phyloP scores from a whole-genome alignment of 2,888 invertebrate species.

The Diabrotica balteata region DNA sequence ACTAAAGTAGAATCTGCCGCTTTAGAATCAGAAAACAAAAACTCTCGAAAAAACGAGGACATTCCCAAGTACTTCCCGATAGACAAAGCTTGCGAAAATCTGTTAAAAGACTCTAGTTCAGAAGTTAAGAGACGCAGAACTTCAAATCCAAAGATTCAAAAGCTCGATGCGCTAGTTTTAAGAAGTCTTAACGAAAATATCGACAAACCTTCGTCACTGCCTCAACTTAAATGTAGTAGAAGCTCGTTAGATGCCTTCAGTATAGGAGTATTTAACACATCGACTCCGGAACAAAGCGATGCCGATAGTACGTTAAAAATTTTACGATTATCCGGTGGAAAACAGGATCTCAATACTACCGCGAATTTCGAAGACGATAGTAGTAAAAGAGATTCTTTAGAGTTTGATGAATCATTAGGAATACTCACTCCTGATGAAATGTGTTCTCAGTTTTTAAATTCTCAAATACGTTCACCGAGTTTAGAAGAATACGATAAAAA shows the following conservation, averaged over 20 bases:
- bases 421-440: constrained; percentile 90
- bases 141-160: constrained; percentile 32
- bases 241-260: constrained; percentile 22
- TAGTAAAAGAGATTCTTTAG: constrained; percentile 79
- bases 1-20: not conserved
- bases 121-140: constrained; percentile 44
- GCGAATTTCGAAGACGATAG: constrained; percentile 29
- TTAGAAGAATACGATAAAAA: constrained; percentile 39
- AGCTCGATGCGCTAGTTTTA: constrained; percentile 29
- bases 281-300: constrained; percentile 39
- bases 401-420: constrained; percentile 82
- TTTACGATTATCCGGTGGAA: constrained; percentile 27
- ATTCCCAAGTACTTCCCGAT: constrained; percentile 4
- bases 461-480: constrained; percentile 36
- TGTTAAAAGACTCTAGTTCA: constrained; percentile 36
- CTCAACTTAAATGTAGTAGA: constrained; percentile 34
- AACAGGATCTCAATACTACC: constrained; percentile 18
- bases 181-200: constrained; percentile 30
- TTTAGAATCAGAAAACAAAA: not conserved
- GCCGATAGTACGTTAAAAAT: constrained; percentile 34
- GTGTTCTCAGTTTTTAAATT: constrained; percentile 59
- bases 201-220: constrained; percentile 44
- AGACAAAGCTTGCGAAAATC: constrained; percentile 35
- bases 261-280: constrained; percentile 32
- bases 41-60: not conserved